Base-by-base conservation (phyloP, 2,888 invertebrate genomes). In the Alviniconcha strummeri region DNA sequence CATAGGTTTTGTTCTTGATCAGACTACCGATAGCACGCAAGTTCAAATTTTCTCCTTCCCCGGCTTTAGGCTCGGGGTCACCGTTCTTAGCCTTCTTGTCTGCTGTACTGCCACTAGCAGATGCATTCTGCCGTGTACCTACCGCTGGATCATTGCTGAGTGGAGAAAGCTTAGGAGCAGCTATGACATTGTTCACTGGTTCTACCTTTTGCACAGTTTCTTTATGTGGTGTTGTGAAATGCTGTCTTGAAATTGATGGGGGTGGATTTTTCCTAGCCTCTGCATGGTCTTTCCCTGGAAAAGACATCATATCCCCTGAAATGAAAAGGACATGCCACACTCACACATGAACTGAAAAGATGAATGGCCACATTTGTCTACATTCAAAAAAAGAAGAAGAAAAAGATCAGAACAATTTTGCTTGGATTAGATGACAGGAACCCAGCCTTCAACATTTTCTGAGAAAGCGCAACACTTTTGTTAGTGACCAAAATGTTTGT, bases 1-100 rank as follows among this genome's bases (percentile, higher is more conserved):
- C 86, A 15, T 86, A 84, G 11, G 89, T 88, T 81, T 88, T 88
- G 76, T 89, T 88, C 56, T 82, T 82, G 64, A 81, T 71, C 64
- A 74, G 69, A 36, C 55, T n/a, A 15, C 67, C 75, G 11, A 57
- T 77, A 15, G 54, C 17, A 60, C 4, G 60, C 60, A 60, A 11
- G 60, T 60, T 13, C 60, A 60, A 36, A 36, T 36, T 60, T 8
- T 60, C 60, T 60, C 60, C 60, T 13, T 60, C 36, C 36, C 36
- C 36, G 3, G 36, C 36, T 36, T 36, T 36, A 36, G 36, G 36
- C 3, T 36, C 3, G 36, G 36, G 36, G 36, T 36, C 36, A 36
- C 36, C 36, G 0, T 36, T 3, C 36, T 36, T 36, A 36, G 36
- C 36, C 36, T 36, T 36, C 17, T 64, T 64, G 64, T 11, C 64